Percentiles rank a stretch among this genome's conserved stretches.
Conservation (phyloP, 1,140 invertebrate genomes). For the Diploscapter pachys region DNA sequence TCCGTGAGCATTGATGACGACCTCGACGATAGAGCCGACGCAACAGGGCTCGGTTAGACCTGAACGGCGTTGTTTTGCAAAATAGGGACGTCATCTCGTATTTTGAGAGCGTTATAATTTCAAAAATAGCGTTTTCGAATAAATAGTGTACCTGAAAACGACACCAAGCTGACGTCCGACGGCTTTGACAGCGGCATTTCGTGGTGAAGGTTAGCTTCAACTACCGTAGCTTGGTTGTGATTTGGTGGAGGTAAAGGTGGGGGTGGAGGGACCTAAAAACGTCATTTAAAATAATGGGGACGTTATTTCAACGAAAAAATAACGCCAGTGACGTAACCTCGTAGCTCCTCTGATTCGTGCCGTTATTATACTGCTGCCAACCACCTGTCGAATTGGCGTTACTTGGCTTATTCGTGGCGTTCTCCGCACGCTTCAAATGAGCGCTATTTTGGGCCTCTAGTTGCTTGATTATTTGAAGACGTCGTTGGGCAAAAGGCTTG, state of each 20-base stretch:
- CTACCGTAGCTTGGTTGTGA: slow-evolving; percentile 13
- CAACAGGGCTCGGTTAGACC: slow-evolving; percentile 88
- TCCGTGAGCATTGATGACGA: slow-evolving; percentile 71
- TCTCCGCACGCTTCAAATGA: too few relatives aligned
- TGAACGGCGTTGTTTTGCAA: too few relatives aligned
- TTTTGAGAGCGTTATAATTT: too few relatives aligned
- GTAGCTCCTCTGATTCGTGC: too few relatives aligned
- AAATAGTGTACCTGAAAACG: slow-evolving; percentile 62
- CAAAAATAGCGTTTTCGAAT: too few relatives aligned
- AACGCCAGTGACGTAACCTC: too few relatives aligned
- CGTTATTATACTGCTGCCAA: too few relatives aligned
- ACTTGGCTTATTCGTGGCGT: too few relatives aligned
- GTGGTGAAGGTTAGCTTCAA: slow-evolving; percentile 25
- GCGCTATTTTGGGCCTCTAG: slow-evolving; percentile 23
- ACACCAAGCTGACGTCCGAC: slow-evolving; percentile 75
- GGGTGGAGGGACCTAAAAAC: slow-evolving; percentile 21
- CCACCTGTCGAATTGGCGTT: too few relatives aligned
- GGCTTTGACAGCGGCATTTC: slow-evolving; percentile 26
- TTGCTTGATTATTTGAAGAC: slow-evolving; percentile 33
- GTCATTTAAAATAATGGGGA: neutral
- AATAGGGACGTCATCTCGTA: too few relatives aligned
- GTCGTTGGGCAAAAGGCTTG: slow-evolving; percentile 27
- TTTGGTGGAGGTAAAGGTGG: slow-evolving; percentile 5
- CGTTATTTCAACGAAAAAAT: too few relatives aligned
- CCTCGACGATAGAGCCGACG: slow-evolving; percentile 86